These are phyloP conservation scores for Hypercompe scribonia DNA, from an alignment of 2,888 invertebrate species.

Conservation along the genomic window DNA sequence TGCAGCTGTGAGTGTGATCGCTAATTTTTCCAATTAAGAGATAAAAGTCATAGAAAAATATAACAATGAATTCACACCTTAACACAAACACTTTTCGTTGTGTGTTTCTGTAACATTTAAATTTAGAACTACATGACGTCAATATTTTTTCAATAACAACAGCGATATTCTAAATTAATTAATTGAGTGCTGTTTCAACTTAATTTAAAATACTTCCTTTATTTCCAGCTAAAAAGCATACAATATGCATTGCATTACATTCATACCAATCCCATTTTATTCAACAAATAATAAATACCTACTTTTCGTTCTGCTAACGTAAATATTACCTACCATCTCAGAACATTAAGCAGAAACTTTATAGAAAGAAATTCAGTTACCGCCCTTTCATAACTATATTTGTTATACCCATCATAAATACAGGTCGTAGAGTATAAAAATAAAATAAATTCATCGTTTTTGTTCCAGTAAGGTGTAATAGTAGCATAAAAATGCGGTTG, in stretches of 20 bases:
- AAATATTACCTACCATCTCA: neutral
- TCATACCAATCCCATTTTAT: neutral
- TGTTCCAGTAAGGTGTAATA: conserved; percentile 57
- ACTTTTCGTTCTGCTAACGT: neutral
- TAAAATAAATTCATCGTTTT: conserved; percentile 57
- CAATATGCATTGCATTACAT: too few relatives aligned
- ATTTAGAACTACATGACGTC: neutral
- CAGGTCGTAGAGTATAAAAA: conserved; percentile 47
- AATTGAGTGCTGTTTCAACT: too few relatives aligned
- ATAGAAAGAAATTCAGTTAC: conserved; percentile 23
- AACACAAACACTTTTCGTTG: neutral
- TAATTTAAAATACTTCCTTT: too few relatives aligned
- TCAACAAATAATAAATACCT: neutral
- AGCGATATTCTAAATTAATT: too few relatives aligned
- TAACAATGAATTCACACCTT: neutral
- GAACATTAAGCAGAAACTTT: conserved; percentile 3
- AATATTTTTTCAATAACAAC: neutral
- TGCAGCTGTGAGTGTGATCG: too few relatives aligned
- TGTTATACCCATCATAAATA: conserved; percentile 48
- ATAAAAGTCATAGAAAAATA: too few relatives aligned
- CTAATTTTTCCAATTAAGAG: too few relatives aligned
- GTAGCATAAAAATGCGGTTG: conserved; percentile 71
- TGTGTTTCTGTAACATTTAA: too few relatives aligned
- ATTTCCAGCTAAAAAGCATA: too few relatives aligned
- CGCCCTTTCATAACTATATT: conserved; percentile 24